Evolutionary conservation across 2,888 invertebrate genomes (phyloP).

Genomic region (Andrena praecox): DNA sequence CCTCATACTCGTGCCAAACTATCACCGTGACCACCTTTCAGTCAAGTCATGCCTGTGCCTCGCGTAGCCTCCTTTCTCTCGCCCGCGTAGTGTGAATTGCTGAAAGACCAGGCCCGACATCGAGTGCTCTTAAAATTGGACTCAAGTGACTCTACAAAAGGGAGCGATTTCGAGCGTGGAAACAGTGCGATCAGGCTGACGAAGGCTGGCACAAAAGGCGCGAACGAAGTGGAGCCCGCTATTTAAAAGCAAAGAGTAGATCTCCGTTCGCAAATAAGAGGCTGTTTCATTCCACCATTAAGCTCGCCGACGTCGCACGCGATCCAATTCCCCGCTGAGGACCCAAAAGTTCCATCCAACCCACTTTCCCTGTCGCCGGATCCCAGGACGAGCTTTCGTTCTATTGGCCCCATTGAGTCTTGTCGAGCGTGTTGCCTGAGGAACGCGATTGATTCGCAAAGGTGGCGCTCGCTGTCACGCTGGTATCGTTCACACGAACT

Average conservation of each 20-base stretch:
- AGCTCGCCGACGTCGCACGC: conserved; percentile 1
- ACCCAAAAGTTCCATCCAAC: conserved; percentile 51
- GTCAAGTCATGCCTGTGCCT: conserved; percentile 12
- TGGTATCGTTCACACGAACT: conserved; percentile 31
- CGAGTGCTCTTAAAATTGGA: not conserved
- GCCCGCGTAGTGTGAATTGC: not conserved
- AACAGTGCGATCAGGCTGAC: not conserved
- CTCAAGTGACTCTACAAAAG: not conserved
- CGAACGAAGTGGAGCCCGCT: not conserved
- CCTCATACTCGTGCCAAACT: not conserved
- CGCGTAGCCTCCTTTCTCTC: conserved; percentile 5
- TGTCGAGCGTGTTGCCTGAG: conserved; percentile 3
- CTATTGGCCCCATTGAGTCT: conserved; percentile 20
- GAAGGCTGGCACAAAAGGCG: not conserved
- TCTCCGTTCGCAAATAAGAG: not conserved
- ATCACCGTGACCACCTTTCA: conserved; percentile 6
- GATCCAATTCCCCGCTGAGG: conserved; percentile 39
- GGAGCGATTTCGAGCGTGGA: not conserved
- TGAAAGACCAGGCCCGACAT: not conserved
- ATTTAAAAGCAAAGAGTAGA: not conserved
- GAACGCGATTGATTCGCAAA: conserved; percentile 55
- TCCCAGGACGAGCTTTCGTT: conserved; percentile 28
- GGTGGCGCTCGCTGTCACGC: conserved; percentile 52
- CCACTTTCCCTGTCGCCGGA: conserved; percentile 56
- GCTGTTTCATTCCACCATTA: not conserved